phyloP scores from a whole-genome alignment of 2,888 invertebrate species.

The Ischnura elegans region DNA sequence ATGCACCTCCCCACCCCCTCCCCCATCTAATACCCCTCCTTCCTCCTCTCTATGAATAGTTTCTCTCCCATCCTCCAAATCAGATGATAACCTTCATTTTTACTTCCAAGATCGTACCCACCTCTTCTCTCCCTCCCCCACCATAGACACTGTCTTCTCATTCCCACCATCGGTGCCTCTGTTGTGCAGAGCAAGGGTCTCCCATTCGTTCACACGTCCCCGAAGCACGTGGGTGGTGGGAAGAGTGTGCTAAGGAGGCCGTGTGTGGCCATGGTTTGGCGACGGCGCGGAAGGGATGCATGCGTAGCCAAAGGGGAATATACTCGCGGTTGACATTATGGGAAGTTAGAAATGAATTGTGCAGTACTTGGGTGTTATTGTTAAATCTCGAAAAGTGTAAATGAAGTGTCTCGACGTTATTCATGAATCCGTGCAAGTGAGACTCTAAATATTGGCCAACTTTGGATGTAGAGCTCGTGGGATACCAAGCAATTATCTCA shows the following conservation, averaged over 20 bases:
- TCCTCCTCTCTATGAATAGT: not conserved
- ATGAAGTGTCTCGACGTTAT: too few relatives aligned
- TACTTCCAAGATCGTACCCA: not conserved
- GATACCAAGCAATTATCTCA: too few relatives aligned
- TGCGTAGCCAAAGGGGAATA: too few relatives aligned
- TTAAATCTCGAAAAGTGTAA: too few relatives aligned
- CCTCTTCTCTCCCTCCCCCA: not conserved
- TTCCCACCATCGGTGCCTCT: not conserved
- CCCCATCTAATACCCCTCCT: not conserved
- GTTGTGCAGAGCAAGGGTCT: not conserved
- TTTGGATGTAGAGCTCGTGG: too few relatives aligned
- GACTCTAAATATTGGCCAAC: too few relatives aligned
- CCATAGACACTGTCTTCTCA: too few relatives aligned
- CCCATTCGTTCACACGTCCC: not conserved
- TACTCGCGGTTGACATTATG: too few relatives aligned
- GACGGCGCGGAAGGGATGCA: not conserved
- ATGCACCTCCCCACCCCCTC: not conserved
- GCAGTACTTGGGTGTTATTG: too few relatives aligned
- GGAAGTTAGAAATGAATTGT: too few relatives aligned
- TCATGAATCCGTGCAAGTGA: too few relatives aligned
- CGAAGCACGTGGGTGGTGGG: not conserved
- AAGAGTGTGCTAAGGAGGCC: not conserved
- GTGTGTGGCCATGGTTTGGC: too few relatives aligned
- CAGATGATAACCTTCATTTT: not conserved
- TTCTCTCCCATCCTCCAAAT: not conserved